Percentiles rank a stretch among this genome's conserved stretches.
Evolutionary conservation across 1,140 invertebrate genomes (phyloP).

Genomic region (Linepithema humile): DNA sequence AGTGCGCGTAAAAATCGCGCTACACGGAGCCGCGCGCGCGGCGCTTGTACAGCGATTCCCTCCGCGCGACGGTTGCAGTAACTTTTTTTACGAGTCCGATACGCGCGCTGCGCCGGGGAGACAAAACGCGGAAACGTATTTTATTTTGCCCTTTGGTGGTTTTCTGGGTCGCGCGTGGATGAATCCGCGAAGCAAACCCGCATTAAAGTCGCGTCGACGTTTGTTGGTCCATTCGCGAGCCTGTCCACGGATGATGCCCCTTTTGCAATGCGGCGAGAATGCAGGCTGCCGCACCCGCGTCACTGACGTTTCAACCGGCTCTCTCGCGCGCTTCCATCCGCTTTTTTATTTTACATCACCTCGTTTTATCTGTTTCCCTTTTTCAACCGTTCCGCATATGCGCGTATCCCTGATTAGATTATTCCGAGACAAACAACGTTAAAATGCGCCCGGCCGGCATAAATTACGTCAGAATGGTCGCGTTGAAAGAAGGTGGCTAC

Average conservation of each 20-base stretch:
- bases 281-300: background rate
- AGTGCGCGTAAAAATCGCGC: constrained; percentile 20
- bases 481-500: background rate
- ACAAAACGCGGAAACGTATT: constrained; percentile 60
- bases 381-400: constrained; percentile 17
- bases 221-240: background rate
- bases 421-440: background rate
- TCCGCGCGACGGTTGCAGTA: background rate
- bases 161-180: background rate
- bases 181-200: constrained; percentile 48
- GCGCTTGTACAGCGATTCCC: background rate
- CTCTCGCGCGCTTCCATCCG: background rate
- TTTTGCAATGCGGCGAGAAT: background rate
- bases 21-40: background rate
- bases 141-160: constrained; percentile 54
- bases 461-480: constrained; percentile 18
- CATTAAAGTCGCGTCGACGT: constrained; percentile 53
- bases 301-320: constrained; percentile 7
- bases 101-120: background rate
- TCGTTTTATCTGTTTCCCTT: background rate
- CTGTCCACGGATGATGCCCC: background rate
- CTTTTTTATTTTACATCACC: background rate
- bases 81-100: constrained; percentile 2
- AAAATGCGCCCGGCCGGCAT: background rate
- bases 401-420: constrained; percentile 30